phyloP scores from a whole-genome alignment of 2,888 invertebrate species.

The Branchipolynoe longqiensis region DNA sequence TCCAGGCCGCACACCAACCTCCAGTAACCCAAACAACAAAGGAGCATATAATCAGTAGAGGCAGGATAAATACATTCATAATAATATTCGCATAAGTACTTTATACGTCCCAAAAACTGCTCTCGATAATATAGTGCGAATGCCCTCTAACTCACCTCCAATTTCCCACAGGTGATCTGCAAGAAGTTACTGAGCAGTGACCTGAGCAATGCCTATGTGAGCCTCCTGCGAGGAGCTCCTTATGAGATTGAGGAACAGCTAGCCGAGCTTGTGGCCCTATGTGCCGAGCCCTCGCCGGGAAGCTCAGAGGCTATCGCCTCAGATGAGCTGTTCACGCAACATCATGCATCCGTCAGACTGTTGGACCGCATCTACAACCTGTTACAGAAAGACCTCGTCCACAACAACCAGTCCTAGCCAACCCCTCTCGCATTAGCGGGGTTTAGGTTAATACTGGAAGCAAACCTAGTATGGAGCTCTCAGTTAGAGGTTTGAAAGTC shows the following conservation, averaged over 20 bases:
- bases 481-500: too few relatives aligned
- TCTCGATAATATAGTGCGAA: too few relatives aligned
- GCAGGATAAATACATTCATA: too few relatives aligned
- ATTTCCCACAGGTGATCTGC: constrained; percentile 73
- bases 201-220: constrained; percentile 66
- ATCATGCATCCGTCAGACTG: constrained; percentile 60
- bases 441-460: too few relatives aligned
- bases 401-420: background rate
- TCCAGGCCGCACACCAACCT: too few relatives aligned
- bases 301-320: background rate
- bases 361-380: constrained; percentile 66
- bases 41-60: too few relatives aligned
- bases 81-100: too few relatives aligned
- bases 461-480: too few relatives aligned
- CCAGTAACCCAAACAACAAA: too few relatives aligned
- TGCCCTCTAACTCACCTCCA: too few relatives aligned
- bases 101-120: too few relatives aligned
- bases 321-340: background rate
- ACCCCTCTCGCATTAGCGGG: too few relatives aligned
- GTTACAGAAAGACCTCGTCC: constrained; percentile 60
- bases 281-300: background rate
- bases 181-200: constrained; percentile 70
- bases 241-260: constrained; percentile 64
- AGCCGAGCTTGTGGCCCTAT: background rate
- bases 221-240: constrained; percentile 70